Percentiles rank a stretch among this genome's conserved stretches.
Conservation (phyloP, 2,888 invertebrate species). For the Drosophila percnosoma region DNA sequence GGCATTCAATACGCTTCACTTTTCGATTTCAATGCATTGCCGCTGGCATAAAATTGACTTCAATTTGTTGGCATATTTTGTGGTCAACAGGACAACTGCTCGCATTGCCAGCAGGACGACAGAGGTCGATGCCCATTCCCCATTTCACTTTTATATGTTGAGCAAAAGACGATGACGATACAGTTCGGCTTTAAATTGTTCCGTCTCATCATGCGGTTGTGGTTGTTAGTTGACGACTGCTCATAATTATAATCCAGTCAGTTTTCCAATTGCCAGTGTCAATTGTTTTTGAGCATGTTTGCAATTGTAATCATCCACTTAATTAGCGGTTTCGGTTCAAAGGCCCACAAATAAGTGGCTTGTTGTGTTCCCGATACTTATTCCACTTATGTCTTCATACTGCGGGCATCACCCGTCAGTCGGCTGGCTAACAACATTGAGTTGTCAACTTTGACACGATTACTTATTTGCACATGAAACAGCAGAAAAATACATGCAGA, state of each 20-base stretch:
- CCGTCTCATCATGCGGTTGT: constrained; percentile 33
- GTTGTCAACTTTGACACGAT: constrained; percentile 48
- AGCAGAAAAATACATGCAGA: not conserved
- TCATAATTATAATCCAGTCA: constrained; percentile 38
- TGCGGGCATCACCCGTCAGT: not conserved
- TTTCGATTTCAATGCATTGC: constrained; percentile 63
- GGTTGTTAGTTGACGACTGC: constrained; percentile 10
- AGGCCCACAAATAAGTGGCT: constrained; percentile 26
- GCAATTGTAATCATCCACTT: constrained; percentile 28
- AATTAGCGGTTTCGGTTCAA: constrained; percentile 24
- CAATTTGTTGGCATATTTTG: constrained; percentile 67
- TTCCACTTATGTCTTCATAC: not conserved
- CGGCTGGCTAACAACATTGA: constrained; percentile 39
- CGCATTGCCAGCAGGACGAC: constrained; percentile 3
- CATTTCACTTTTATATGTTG: constrained; percentile 1
- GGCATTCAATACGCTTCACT: constrained; percentile 66
- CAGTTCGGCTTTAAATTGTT: not conserved
- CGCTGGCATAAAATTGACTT: constrained; percentile 44
- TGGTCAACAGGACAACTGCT: constrained; percentile 64
- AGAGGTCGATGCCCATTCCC: not conserved
- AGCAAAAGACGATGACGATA: constrained; percentile 9
- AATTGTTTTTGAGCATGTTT: constrained; percentile 43
- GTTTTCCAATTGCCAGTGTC: constrained; percentile 28
- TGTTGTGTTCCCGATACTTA: constrained; percentile 5
- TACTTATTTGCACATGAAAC: not conserved